Base-by-base conservation (phyloP, 2,797 vertebrate genomes). In the Decapterus maruadsi region DNA sequence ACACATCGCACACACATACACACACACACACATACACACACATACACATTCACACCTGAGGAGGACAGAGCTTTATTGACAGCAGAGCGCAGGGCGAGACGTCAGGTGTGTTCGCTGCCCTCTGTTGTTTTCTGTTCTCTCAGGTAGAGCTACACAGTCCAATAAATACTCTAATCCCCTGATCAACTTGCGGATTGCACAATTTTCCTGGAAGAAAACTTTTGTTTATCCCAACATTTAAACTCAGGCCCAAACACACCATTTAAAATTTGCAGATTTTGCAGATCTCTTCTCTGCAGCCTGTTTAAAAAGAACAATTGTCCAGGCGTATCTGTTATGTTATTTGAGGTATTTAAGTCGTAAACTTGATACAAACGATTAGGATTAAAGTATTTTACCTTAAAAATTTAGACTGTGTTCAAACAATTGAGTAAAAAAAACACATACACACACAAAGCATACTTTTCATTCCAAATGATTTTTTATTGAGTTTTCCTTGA, bases 41-140 rank as follows among this genome's bases (percentile, higher is more conserved):
- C 9, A 34, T 42, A 34, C 40, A 38, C 43, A 36, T 51, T 75
- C 76, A 65, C 48, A 66, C 75, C 61, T 63, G 70, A 45, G 55
- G 56, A 75, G 50, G 60, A 81, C 80, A 76, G 82, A 75, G 61
- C 51, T 74, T 78, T 65, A 78, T 75, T 88, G 87, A 90, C 73
- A 67, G 19, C 65, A 71, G 61, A 22, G 43, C 48, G 70, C 17
- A 66, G 64, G 36, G 34, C 31, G n/a, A 42, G 19, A 48, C 75
- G 77, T 78, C 80, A 86, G 77, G 54, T 89, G 74, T 83, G 68
- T 81, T 74, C 57, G 55, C 64, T 69, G 12, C 67, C 65, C 40
- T n/a, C 58, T 61, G 65, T 68, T 70, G 43, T 78, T 82, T 79
- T 73, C 31, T 74, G 45, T 53, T 61, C 22, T 63, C 34, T 60